Evolutionary conservation across 2,888 invertebrate species (phyloP).

Genomic region (Calameuta idolon): DNA sequence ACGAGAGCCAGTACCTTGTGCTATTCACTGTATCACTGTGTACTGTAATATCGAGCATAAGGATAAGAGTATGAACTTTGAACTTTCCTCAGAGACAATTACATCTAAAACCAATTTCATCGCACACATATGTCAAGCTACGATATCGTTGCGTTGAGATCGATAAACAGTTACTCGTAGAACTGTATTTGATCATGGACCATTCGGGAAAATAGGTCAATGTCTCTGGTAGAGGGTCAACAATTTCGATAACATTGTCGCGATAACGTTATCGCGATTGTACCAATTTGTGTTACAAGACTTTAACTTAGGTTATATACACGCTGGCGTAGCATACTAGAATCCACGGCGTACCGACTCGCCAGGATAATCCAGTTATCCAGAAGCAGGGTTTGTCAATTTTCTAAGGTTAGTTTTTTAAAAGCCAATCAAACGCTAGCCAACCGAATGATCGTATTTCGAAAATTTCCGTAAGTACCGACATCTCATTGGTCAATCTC

Average conservation of each 20-base stretch:
- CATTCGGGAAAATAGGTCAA: background rate
- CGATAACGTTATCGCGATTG: background rate
- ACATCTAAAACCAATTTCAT: background rate
- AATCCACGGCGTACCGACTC: background rate
- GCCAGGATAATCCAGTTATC: background rate
- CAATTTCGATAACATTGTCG: background rate
- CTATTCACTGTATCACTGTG: background rate
- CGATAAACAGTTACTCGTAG: background rate
- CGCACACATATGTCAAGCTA: background rate
- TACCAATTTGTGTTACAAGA: background rate
- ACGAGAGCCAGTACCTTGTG: slow-evolving; percentile 9
- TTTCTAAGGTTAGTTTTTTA: background rate
- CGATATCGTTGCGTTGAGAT: background rate
- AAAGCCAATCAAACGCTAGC: background rate
- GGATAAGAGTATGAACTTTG: background rate
- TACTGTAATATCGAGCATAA: background rate
- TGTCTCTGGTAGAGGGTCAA: background rate
- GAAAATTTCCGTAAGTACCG: background rate
- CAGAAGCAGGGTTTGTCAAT: background rate
- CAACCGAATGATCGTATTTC: background rate
- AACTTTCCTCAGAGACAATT: background rate
- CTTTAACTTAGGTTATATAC: background rate
- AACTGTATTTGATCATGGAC: background rate
- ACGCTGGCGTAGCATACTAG: background rate
- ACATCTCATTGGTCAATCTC: background rate